phyloP scores from a whole-genome alignment of 2,797 vertebrate genomes.

The Cyprinodon diabolis region DNA sequence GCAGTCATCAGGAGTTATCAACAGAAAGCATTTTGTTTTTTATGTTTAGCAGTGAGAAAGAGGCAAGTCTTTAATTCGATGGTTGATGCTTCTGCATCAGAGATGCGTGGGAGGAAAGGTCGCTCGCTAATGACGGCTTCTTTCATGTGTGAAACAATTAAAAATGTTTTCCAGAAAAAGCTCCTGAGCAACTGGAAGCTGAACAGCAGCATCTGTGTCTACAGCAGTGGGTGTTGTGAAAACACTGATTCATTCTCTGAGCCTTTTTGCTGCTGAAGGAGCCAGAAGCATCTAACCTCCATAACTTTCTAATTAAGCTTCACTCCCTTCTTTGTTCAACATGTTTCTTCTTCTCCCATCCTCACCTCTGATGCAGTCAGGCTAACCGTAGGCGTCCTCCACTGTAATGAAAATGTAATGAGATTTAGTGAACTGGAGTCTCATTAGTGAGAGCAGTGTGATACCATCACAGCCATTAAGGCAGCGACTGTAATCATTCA shows the following conservation, averaged over 20 bases:
- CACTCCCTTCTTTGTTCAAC: background rate
- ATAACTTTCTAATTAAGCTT: constrained; percentile 5
- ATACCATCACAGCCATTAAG: constrained; percentile 40
- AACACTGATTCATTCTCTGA: background rate
- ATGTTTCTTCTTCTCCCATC: background rate
- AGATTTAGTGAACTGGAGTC: constrained; percentile 41
- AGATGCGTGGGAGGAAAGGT: background rate
- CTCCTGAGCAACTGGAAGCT: background rate
- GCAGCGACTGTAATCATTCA: constrained; percentile 37
- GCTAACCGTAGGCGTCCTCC: constrained; percentile 26
- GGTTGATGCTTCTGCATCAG: background rate
- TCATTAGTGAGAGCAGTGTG: constrained; percentile 37
- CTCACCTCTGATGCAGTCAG: background rate
- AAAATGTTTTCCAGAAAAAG: background rate
- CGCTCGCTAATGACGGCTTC: background rate
- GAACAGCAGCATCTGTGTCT: background rate
- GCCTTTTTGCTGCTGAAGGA: background rate
- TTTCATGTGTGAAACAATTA: background rate
- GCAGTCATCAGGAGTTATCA: too few relatives aligned
- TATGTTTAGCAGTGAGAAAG: background rate
- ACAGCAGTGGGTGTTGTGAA: background rate
- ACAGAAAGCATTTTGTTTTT: background rate
- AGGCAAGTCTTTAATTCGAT: background rate
- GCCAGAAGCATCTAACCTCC: background rate
- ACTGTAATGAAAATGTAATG: constrained; percentile 54